These are phyloP conservation scores for Apostichopus leukothele DNA, from an alignment of 53 echinoderm and acorn worm species.

Conservation along the genomic window DNA sequence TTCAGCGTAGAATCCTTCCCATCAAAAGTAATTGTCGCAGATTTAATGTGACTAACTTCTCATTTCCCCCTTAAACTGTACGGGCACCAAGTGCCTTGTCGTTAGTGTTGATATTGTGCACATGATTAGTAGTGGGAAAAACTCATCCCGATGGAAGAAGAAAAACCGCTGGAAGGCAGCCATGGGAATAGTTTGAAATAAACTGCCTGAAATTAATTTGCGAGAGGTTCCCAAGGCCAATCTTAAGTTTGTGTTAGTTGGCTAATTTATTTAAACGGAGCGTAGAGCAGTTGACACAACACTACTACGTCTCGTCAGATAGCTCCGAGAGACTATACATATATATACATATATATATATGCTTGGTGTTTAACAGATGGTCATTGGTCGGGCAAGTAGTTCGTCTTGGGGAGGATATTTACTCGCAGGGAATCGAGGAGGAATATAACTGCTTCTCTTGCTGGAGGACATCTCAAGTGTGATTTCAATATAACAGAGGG, in stretches of 20 bases:
- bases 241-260: background rate
- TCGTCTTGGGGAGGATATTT: too few relatives aligned
- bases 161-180: background rate
- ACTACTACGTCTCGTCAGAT: too few relatives aligned
- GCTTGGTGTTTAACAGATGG: background rate
- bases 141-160: background rate
- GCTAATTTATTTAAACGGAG: background rate
- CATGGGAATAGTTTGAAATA: slow-evolving; percentile 13
- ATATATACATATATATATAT: background rate
- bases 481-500: too few relatives aligned
- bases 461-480: too few relatives aligned
- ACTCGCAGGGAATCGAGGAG: too few relatives aligned
- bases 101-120: background rate
- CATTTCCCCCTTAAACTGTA: background rate
- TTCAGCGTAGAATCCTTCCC: background rate
- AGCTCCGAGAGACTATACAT: too few relatives aligned
- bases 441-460: too few relatives aligned
- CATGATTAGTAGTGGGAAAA: background rate
- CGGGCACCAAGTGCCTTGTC: background rate
- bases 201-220: slow-evolving; percentile 19
- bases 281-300: background rate
- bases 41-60: background rate
- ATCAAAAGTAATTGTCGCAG: background rate
- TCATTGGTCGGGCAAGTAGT: background rate
- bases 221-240: background rate